phyloP scores from a whole-genome alignment of 35 echinoderm and acorn worm species.

The Heliocidaris tuberculata region DNA sequence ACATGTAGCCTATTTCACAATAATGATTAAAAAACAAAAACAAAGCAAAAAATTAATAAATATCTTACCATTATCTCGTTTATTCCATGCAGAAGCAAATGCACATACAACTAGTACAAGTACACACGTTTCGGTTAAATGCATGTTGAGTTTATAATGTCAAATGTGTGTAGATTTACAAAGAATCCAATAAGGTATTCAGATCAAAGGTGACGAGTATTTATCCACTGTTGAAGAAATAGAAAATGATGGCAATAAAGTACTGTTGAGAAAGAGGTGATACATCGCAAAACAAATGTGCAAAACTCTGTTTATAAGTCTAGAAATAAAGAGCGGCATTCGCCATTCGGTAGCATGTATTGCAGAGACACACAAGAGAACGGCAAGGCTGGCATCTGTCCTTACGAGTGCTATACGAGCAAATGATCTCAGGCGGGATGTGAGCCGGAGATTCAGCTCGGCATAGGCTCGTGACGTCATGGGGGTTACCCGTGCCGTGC shows the following conservation, averaged over 20 bases:
- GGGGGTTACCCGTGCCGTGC: not conserved
- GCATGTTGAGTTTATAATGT: not conserved
- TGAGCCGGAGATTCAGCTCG: not conserved
- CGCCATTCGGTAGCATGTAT: too few species aligned
- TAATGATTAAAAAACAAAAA: not conserved
- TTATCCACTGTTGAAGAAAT: not conserved
- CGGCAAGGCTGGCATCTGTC: not conserved
- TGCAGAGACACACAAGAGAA: not conserved
- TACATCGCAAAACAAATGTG: not conserved
- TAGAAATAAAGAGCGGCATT: too few species aligned
- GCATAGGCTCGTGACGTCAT: not conserved
- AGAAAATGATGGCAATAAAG: not conserved
- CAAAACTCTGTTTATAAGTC: too few species aligned
- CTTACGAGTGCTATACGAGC: not conserved
- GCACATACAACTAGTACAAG: not conserved
- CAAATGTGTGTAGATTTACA: not conserved
- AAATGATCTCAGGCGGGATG: not conserved
- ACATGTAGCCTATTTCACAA: not conserved
- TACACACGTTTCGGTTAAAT: not conserved
- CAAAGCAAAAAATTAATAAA: not conserved
- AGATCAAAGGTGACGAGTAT: not conserved
- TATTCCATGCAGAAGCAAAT: constrained; percentile 5
- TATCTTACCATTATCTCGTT: constrained; percentile 25
- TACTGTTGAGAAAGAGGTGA: not conserved
- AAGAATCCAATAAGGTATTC: not conserved